Conservation (phyloP, 2,797 vertebrate species). For the Rhinoraja longicauda region DNA sequence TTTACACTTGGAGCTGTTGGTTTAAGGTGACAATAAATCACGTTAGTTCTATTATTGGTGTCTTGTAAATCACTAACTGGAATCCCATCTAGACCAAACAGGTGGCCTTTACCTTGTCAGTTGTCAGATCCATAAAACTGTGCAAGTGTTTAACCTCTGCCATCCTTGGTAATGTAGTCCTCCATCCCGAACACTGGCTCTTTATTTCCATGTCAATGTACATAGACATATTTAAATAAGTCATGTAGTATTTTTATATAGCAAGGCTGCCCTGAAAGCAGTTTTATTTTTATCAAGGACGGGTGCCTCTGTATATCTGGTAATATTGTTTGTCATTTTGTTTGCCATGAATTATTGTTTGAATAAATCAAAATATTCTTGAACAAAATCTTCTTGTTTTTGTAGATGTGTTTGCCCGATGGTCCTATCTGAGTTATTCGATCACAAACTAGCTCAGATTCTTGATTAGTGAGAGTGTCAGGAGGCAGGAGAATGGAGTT, state of each 20-base stretch:
- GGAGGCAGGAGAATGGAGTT: no score
- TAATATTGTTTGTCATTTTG: conserved; percentile 17
- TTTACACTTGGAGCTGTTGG: background rate
- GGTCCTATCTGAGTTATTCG: background rate
- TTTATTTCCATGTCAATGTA: conserved; percentile 21
- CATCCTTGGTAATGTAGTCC: background rate
- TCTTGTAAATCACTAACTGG: background rate
- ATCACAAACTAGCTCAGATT: background rate
- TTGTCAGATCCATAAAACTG: background rate
- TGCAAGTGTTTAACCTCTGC: background rate
- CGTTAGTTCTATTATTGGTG: background rate
- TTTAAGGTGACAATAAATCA: background rate
- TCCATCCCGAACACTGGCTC: background rate
- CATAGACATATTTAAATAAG: background rate
- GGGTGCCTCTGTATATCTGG: conserved; percentile 15
- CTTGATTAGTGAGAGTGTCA: no score
- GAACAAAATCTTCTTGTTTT: conserved; percentile 15
- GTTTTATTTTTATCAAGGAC: conserved; percentile 24
- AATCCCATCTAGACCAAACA: background rate
- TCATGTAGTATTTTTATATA: conserved; percentile 23
- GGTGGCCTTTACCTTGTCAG: background rate
- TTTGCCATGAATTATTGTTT: background rate
- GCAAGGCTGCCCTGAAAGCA: background rate
- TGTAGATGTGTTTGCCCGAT: background rate
- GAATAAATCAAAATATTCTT: conserved; percentile 19